phyloP scores from a whole-genome alignment of 2,888 invertebrate species.

The Drosophila dives region DNA sequence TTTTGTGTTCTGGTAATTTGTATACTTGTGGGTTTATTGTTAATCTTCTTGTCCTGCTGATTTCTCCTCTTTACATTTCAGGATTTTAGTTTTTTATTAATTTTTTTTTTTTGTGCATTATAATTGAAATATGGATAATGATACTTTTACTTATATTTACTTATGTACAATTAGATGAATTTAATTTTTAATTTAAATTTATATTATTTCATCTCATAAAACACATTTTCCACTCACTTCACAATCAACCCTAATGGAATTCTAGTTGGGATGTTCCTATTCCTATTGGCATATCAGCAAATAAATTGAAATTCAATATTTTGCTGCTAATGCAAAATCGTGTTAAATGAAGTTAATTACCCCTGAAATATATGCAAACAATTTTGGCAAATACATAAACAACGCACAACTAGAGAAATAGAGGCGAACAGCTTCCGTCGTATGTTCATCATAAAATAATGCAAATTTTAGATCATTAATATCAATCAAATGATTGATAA shows the following conservation, averaged over 20 bases:
- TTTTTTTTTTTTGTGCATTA: constrained; percentile 40
- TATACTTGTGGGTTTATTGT: constrained; percentile 82
- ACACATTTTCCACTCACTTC: background rate
- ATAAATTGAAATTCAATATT: constrained; percentile 20
- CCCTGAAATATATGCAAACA: constrained; percentile 70
- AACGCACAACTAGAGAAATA: background rate
- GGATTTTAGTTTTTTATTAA: background rate
- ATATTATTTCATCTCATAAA: background rate
- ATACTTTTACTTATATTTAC: background rate
- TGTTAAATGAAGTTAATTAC: constrained; percentile 64
- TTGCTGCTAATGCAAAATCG: constrained; percentile 40
- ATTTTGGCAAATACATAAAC: constrained; percentile 52
- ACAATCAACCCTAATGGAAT: background rate
- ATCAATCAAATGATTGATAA: constrained; percentile 83
- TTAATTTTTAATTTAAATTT: background rate
- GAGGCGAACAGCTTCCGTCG: background rate
- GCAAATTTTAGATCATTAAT: constrained; percentile 83
- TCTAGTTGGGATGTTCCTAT: background rate
- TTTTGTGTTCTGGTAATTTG: constrained; percentile 81
- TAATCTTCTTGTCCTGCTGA: constrained; percentile 63
- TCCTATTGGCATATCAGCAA: constrained; percentile 1
- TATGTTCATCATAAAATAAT: constrained; percentile 68
- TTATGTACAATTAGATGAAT: background rate
- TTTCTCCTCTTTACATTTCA: constrained; percentile 15
- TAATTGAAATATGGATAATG: constrained; percentile 31